A percentile compares a stretch with the other conserved stretches of the same genome.
Conservation (phyloP, 2,797 vertebrate species). For the Anisognathus igniventris region DNA sequence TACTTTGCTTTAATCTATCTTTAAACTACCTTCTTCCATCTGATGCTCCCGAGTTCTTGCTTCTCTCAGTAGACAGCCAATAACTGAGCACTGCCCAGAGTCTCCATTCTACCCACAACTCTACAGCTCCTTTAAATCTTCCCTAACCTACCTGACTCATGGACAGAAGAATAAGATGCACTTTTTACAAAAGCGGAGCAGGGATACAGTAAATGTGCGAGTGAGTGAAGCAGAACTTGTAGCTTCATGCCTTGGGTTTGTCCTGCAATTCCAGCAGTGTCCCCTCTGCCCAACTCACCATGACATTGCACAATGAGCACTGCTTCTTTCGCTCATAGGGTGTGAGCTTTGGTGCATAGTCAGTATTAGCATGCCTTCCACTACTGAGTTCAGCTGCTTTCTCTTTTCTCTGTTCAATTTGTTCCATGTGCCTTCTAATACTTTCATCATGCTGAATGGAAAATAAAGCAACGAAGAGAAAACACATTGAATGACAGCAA, state of each 20-base stretch:
- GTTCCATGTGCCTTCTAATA: slow-evolving; percentile 96
- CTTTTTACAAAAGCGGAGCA: background rate
- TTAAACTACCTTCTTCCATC: background rate
- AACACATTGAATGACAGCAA: background rate
- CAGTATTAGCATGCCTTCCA: slow-evolving; percentile 92
- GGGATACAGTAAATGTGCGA: background rate
- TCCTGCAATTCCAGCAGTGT: background rate
- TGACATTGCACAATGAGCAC: slow-evolving; percentile 88
- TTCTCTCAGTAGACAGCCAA: background rate
- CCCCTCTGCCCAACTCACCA: slow-evolving; percentile 74
- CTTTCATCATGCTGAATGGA: slow-evolving; percentile 91
- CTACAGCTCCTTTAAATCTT: background rate
- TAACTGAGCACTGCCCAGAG: background rate
- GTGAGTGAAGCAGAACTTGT: background rate
- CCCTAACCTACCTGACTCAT: background rate
- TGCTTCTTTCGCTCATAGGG: slow-evolving; percentile 97
- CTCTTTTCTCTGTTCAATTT: slow-evolving; percentile 98
- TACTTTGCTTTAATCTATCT: background rate
- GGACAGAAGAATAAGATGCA: background rate
- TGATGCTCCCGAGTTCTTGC: background rate
- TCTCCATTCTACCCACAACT: background rate
- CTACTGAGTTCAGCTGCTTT: slow-evolving; percentile 97
- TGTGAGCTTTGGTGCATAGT: slow-evolving; percentile 95
- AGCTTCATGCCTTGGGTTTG: background rate
- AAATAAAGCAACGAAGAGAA: background rate